A percentile compares a stretch with the other conserved stretches of the same genome.
These are phyloP conservation scores for Cavia aperea DNA, from an alignment of 2,113 vertebrate species.

Conservation along the genomic window DNA sequence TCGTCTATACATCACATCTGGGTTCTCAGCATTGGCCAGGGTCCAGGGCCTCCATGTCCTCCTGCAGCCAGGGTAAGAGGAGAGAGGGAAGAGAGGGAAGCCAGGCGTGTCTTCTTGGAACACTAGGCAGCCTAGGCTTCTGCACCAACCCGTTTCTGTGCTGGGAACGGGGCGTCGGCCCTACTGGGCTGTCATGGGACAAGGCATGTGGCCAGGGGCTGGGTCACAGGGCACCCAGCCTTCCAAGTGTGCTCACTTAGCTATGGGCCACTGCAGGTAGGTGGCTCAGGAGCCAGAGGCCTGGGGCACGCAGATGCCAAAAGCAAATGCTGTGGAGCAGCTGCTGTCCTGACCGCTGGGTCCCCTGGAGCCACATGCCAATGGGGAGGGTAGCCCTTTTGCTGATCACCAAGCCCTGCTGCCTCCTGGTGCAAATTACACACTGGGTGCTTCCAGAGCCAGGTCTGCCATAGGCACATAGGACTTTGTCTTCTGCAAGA, in stretches of 20 bases:
- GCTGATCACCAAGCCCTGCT: not conserved
- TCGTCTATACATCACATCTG: not conserved
- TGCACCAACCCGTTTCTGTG: too few species aligned
- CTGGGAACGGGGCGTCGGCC: not conserved
- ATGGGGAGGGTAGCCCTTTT: not conserved
- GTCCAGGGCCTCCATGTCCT: not conserved
- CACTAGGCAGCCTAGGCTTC: fast-evolving
- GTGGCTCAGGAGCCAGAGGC: not conserved
- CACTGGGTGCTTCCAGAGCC: fast-evolving
- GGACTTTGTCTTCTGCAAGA: not conserved
- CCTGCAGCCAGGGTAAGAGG: not conserved
- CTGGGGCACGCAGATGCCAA: not conserved
- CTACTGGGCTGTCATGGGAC: not conserved
- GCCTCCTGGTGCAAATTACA: not conserved
- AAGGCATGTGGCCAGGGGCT: not conserved
- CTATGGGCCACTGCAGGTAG: fast-evolving
- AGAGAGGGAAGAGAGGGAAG: too few species aligned
- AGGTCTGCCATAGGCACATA: fast-evolving
- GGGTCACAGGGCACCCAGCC: not conserved
- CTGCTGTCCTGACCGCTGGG: not conserved
- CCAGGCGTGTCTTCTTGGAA: fast-evolving
- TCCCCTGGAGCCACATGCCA: too few species aligned
- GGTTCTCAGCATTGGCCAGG: not conserved
- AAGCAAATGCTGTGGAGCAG: not conserved
- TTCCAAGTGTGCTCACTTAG: not conserved